Conservation (phyloP, 2,888 invertebrate species). For the Tholera decimalis region DNA sequence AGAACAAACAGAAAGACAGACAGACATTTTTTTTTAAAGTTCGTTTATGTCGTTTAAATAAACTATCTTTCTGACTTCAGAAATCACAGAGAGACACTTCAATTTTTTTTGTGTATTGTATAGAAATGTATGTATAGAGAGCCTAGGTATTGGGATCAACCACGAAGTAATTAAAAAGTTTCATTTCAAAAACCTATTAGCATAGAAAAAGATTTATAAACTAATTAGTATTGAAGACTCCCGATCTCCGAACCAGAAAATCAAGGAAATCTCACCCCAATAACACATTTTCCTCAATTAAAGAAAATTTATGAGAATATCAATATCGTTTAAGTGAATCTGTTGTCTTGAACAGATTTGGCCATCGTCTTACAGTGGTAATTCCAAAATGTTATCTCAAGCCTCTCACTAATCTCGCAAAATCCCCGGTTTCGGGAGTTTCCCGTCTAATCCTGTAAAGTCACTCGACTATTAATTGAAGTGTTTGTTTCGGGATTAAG, state of each 20-base stretch:
- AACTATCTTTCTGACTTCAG: too few species aligned
- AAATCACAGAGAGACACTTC: too few species aligned
- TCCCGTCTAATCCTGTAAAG: slow-evolving; percentile 70
- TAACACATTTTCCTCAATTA: slow-evolving; percentile 28
- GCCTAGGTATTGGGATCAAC: too few species aligned
- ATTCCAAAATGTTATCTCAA: slow-evolving; percentile 71
- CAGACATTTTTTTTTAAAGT: too few species aligned
- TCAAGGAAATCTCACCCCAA: neutral
- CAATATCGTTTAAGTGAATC: slow-evolving; percentile 57
- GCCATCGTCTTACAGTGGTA: slow-evolving; percentile 72
- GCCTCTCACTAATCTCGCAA: slow-evolving; percentile 67
- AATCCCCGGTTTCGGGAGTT: slow-evolving; percentile 64
- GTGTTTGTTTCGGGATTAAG: slow-evolving; percentile 66
- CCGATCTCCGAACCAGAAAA: slow-evolving; percentile 7
- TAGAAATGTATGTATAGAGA: too few species aligned
- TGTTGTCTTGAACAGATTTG: slow-evolving; percentile 55
- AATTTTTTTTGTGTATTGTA: too few species aligned
- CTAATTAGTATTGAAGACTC: too few species aligned
- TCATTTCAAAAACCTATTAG: too few species aligned
- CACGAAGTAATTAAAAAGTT: too few species aligned
- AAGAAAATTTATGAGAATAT: slow-evolving; percentile 45
- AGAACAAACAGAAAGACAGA: too few species aligned
- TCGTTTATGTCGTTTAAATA: too few species aligned
- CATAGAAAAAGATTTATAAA: too few species aligned
- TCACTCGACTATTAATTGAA: slow-evolving; percentile 75